Evolutionary conservation across 2,113 vertebrate genomes (phyloP).

Genomic region (Amia ocellicauda): DNA sequence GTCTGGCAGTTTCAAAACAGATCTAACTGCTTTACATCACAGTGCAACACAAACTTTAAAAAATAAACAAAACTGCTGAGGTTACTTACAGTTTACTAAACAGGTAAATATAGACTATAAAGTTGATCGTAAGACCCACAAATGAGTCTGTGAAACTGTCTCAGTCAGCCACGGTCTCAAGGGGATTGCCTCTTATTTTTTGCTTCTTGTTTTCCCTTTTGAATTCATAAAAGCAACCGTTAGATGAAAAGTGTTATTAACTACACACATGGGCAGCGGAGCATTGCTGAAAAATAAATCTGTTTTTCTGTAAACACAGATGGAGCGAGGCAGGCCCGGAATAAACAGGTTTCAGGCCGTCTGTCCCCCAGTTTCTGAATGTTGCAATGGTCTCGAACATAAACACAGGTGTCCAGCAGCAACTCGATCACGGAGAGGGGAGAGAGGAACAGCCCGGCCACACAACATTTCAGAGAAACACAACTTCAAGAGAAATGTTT

Average conservation of each 20-base stretch:
- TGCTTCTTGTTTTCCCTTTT: constrained; percentile 46
- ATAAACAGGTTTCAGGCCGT: constrained; percentile 1
- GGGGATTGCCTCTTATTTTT: constrained; percentile 36
- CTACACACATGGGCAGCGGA: constrained; percentile 55
- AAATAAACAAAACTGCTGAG: not conserved
- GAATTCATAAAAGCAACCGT: constrained; percentile 48
- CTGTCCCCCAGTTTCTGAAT: not conserved
- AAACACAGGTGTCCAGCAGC: constrained; percentile 20
- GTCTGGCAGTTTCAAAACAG: too few relatives aligned
- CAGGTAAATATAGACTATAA: constrained; percentile 3
- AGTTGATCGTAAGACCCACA: constrained; percentile 30
- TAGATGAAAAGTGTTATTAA: not conserved
- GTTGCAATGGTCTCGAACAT: not conserved
- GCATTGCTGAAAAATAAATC: constrained; percentile 44
- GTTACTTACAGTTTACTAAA: not conserved
- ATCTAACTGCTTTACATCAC: too few relatives aligned
- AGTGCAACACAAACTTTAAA: not conserved
- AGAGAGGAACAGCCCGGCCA: not conserved
- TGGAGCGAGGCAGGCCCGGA: constrained; percentile 19
- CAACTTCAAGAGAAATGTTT: too few relatives aligned
- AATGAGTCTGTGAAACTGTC: not conserved
- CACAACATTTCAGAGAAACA: too few relatives aligned
- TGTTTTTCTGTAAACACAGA: constrained; percentile 26
- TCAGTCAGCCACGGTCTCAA: constrained; percentile 48
- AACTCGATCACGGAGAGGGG: not conserved